phyloP scores from a whole-genome alignment of 2,888 invertebrate species.

The Drosophila basisetae region DNA sequence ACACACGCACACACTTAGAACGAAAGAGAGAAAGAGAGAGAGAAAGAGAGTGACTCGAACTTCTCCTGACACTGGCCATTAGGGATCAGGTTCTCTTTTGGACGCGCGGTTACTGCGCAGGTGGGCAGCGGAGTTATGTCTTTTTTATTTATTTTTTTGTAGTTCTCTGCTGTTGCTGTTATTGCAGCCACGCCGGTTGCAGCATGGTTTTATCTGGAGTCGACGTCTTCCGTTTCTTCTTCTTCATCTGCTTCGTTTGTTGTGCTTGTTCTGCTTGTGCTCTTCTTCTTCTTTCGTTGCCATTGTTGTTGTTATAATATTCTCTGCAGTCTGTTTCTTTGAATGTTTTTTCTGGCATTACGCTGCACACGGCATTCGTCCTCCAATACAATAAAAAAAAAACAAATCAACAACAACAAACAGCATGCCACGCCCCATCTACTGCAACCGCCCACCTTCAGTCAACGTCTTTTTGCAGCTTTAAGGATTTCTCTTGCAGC shows the following conservation, averaged over 20 bases:
- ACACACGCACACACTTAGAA: slow-evolving; percentile 15
- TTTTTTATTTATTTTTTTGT: slow-evolving; percentile 9
- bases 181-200: slow-evolving; percentile 66
- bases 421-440: slow-evolving; percentile 46
- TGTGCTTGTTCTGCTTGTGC: slow-evolving; percentile 34
- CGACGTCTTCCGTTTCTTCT: slow-evolving; percentile 17
- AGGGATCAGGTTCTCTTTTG: slow-evolving; percentile 72
- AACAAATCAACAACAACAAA: slow-evolving; percentile 27
- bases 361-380: slow-evolving; percentile 73
- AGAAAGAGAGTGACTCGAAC: slow-evolving; percentile 27
- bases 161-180: slow-evolving; percentile 48
- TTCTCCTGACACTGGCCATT: slow-evolving; percentile 76
- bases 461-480: slow-evolving; percentile 49
- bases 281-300: slow-evolving; percentile 26
- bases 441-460: slow-evolving; percentile 57
- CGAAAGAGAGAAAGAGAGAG: slow-evolving; percentile 3
- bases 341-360: slow-evolving; percentile 68
- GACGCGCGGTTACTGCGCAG: slow-evolving; percentile 53
- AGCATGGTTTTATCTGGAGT: slow-evolving; percentile 72
- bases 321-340: slow-evolving; percentile 46
- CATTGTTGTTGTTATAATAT: slow-evolving; percentile 27
- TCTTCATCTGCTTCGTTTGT: slow-evolving; percentile 34
- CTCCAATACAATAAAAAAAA: slow-evolving; percentile 65
- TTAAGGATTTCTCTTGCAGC: slow-evolving; percentile 58
- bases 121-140: slow-evolving; percentile 52